These are phyloP conservation scores for Tetropium fuscum DNA, from an alignment of 2,888 invertebrate genomes.

Conservation along the genomic window DNA sequence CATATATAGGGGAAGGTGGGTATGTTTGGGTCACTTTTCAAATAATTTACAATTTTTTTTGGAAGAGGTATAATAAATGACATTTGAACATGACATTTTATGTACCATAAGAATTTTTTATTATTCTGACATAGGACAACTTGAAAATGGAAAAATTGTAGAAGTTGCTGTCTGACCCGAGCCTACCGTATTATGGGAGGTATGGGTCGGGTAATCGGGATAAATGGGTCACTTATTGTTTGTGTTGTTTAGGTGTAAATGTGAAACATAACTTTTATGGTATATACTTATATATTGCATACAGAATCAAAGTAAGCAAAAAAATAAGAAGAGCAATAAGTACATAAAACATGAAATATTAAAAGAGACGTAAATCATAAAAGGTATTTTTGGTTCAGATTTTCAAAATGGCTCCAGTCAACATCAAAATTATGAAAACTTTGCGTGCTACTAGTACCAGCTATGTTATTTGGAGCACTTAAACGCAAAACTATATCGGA, in stretches of 20 bases:
- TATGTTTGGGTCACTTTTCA: slow-evolving; percentile 11
- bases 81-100: background rate
- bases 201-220: background rate
- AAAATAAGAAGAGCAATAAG: background rate
- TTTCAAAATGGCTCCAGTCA: background rate
- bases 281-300: background rate
- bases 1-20: slow-evolving; percentile 16
- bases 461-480: background rate
- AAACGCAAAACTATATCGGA: background rate
- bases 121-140: background rate
- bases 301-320: background rate
- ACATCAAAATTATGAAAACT: background rate
- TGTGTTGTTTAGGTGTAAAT: background rate
- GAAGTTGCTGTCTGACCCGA: background rate
- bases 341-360: background rate
- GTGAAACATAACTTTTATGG: background rate
- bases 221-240: background rate
- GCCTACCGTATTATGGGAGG: background rate
- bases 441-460: background rate
- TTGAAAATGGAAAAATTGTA: background rate
- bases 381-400: background rate
- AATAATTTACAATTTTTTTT: background rate
- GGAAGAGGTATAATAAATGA: background rate
- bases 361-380: background rate
- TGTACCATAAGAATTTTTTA: background rate